These are phyloP conservation scores for Microcebus tavaratra DNA, from an alignment of 2,113 vertebrate genomes.

Conservation along the genomic window DNA sequence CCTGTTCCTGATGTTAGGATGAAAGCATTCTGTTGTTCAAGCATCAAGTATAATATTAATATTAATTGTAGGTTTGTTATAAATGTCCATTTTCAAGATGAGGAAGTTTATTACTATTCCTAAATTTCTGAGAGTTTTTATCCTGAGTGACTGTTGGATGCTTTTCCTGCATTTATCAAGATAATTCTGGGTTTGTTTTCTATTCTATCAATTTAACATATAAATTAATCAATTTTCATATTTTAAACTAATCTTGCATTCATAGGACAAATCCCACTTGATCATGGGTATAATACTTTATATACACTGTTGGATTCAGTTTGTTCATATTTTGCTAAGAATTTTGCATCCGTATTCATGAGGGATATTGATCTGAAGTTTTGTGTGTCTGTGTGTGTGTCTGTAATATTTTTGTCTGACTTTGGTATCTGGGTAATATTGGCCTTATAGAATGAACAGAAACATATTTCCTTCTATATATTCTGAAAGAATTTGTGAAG, in stretches of 20 bases:
- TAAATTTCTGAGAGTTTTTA: background rate
- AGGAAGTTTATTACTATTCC: background rate
- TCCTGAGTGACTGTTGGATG: background rate
- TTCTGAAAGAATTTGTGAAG: background rate
- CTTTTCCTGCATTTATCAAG: background rate
- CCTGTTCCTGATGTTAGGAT: background rate
- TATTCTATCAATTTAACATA: background rate
- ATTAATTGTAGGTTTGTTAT: background rate
- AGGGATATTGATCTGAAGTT: background rate
- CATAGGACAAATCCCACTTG: background rate
- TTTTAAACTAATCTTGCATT: background rate
- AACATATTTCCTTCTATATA: background rate
- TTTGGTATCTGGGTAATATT: background rate
- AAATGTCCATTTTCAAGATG: background rate
- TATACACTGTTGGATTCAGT: background rate
- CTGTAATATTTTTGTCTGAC: background rate
- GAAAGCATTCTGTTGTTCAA: background rate
- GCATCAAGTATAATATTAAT: background rate
- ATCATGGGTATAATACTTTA: background rate
- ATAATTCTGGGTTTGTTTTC: background rate
- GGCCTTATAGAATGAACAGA: background rate
- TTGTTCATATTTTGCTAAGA: background rate
- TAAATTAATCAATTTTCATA: background rate
- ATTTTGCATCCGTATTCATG: background rate
- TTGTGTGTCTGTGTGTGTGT: background rate